Conservation (phyloP, 2,797 vertebrate genomes). For the Etheostoma nigrum region DNA sequence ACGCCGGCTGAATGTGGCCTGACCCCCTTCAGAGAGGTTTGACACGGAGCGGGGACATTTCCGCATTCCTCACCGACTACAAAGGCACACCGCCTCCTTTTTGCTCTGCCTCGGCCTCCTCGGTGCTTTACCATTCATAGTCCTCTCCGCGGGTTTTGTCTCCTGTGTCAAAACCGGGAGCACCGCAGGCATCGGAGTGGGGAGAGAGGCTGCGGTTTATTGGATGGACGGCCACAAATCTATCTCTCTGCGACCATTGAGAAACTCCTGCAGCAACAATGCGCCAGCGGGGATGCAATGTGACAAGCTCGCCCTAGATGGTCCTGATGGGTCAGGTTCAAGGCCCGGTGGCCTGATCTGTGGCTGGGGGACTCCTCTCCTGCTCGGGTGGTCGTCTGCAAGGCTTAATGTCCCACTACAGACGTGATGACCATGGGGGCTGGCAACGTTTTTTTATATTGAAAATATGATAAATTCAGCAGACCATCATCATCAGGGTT, state of each 20-base stretch:
- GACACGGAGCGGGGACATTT: constrained; percentile 98
- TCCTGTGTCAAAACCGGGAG: constrained; percentile 86
- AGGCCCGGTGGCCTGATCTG: constrained; percentile 73
- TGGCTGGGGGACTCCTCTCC: constrained; percentile 36
- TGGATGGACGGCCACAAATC: constrained; percentile 78
- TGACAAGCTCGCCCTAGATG: constrained; percentile 68
- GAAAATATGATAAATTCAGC: not conserved
- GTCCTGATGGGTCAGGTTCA: constrained; percentile 80
- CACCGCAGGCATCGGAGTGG: constrained; percentile 71
- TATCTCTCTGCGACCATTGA: constrained; percentile 53
- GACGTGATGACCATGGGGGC: constrained; percentile 4
- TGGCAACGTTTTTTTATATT: not conserved
- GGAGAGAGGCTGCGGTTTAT: constrained; percentile 68
- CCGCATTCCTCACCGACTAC: constrained; percentile 98
- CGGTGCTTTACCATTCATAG: constrained; percentile 91
- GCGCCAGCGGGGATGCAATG: constrained; percentile 61
- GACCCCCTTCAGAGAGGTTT: constrained; percentile 99
- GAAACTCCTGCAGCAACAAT: constrained; percentile 60
- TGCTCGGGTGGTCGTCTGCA: constrained; percentile 71
- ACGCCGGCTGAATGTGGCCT: constrained; percentile 98
- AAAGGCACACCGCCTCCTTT: constrained; percentile 95
- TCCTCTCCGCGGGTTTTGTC: constrained; percentile 84
- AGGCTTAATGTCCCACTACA: not conserved
- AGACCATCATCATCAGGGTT: not conserved
- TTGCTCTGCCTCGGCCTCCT: constrained; percentile 88